Base-by-base conservation (phyloP, 2,888 invertebrate species). In the Habrosyne pyritoides region DNA sequence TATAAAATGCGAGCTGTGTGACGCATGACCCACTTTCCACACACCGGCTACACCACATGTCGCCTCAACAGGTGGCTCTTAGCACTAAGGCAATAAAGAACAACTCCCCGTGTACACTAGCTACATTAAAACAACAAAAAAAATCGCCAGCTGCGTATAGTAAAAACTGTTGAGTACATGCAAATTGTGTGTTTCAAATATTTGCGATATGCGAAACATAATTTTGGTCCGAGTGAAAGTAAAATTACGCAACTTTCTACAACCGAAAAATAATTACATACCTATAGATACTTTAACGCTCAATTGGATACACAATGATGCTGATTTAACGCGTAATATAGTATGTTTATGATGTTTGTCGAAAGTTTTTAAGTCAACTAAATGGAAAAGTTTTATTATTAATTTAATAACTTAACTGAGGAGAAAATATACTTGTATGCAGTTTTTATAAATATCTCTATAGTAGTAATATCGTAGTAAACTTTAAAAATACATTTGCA, bases 221-320 rank as follows among this genome's bases (percentile, higher is more conserved):
- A 87, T 84, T 88, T 86, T 62, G 66, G 59, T 73, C 72, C 74
- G 71, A 88, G 91, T 88, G 91, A 92, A 92, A 91, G 92, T 89
- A 72, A 85, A 83, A 86, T 92, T 91, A 92, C 84, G 92, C 89
- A 92, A 92, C 90, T 91, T 91, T 91, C 91, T 88, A 87, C 81
- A 67, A 71, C 66, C 67, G 76, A 70, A 71, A 71, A 71, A 66
- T 66, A 64, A 61, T 70, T 54, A 36, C 22, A 21, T 36, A 26
- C 30, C 21, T 26, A 26, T 49, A 49, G 24, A 8, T 42, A 42
- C 8, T 47, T 53, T 33, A 33, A 49, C 53, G 53, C 26, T 18
- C 24, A 24, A 36, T 36, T 33, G 33, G 36, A 36, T 8, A 62
- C 70, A 60, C 53, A 55, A 61, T 67, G 73, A 79, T 79, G 75